Percentiles rank a stretch among this genome's conserved stretches.
These are phyloP conservation scores for Pangasius sanitwongsei DNA, from an alignment of 2,797 vertebrate species.

Conservation along the genomic window DNA sequence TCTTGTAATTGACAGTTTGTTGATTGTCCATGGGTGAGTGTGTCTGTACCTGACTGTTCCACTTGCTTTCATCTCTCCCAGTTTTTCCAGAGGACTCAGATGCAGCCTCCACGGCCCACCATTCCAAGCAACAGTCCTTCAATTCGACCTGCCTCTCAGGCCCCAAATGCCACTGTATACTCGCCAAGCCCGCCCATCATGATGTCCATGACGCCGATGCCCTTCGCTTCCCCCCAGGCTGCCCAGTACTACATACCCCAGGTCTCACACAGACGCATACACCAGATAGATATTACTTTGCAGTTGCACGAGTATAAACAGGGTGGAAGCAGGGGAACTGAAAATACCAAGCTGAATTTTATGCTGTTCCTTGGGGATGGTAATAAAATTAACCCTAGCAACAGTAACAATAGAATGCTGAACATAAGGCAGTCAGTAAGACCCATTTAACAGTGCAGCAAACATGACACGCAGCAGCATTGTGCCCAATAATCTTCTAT, in stretches of 20 bases:
- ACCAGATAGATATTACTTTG: slow-evolving; percentile 2
- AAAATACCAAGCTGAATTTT: background rate
- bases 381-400: background rate
- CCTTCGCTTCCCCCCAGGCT: slow-evolving; percentile 92
- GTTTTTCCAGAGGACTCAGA: slow-evolving; percentile 98
- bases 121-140: slow-evolving; percentile 91
- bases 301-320: background rate
- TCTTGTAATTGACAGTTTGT: background rate
- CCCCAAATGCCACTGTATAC: slow-evolving; percentile 87
- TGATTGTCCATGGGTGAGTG: background rate
- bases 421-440: background rate
- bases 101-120: slow-evolving; percentile 89
- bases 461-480: background rate
- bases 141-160: slow-evolving; percentile 89
- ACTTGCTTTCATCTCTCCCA: slow-evolving; percentile 58
- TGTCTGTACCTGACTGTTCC: background rate
- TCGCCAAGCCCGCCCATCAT: slow-evolving; percentile 94
- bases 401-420: background rate
- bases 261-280: slow-evolving; percentile 64
- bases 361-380: background rate
- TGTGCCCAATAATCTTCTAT: background rate
- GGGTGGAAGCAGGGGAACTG: background rate
- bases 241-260: slow-evolving; percentile 97
- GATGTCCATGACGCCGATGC: slow-evolving; percentile 98
- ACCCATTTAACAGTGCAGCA: background rate